phyloP scores from a whole-genome alignment of 2,888 invertebrate genomes.

The Drosophila demipolita region DNA sequence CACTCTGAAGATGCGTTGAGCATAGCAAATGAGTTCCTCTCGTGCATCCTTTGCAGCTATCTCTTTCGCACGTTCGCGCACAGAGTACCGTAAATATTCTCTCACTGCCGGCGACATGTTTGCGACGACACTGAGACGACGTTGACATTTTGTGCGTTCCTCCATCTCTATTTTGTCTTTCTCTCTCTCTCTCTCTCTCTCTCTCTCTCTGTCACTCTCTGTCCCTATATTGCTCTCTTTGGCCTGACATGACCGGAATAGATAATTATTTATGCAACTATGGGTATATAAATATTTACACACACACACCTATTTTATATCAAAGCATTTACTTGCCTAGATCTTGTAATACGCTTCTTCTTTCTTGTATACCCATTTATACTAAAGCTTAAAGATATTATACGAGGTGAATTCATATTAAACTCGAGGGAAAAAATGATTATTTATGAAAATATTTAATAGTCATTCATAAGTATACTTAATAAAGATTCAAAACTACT shows the following conservation, averaged over 20 bases:
- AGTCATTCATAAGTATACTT: neutral
- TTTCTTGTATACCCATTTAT: slow-evolving; percentile 24
- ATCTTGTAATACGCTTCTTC: slow-evolving; percentile 32
- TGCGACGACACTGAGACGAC: slow-evolving; percentile 55
- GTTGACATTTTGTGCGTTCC: slow-evolving; percentile 75
- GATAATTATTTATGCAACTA: slow-evolving; percentile 72
- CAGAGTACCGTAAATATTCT: slow-evolving; percentile 16
- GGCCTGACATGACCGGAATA: slow-evolving; percentile 78
- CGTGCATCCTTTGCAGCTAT: slow-evolving; percentile 41
- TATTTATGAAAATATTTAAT: neutral
- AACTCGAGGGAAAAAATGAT: neutral
- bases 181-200: neutral
- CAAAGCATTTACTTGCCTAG: slow-evolving; percentile 34
- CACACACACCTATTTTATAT: slow-evolving; percentile 7
- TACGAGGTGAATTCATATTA: neutral
- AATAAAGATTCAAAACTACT: neutral
- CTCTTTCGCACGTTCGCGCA: slow-evolving; percentile 2
- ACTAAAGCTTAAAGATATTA: neutral
- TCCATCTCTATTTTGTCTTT: neutral
- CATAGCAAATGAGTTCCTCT: slow-evolving; percentile 62
- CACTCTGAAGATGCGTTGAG: slow-evolving; percentile 47
- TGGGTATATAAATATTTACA: slow-evolving; percentile 7
- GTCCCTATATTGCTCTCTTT: slow-evolving; percentile 14
- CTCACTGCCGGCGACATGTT: slow-evolving; percentile 39
- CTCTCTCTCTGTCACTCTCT: neutral